Percentiles rank a stretch among this genome's conserved stretches.
Conservation (phyloP, 2,113 vertebrate genomes). For the Climacteris rufus region DNA sequence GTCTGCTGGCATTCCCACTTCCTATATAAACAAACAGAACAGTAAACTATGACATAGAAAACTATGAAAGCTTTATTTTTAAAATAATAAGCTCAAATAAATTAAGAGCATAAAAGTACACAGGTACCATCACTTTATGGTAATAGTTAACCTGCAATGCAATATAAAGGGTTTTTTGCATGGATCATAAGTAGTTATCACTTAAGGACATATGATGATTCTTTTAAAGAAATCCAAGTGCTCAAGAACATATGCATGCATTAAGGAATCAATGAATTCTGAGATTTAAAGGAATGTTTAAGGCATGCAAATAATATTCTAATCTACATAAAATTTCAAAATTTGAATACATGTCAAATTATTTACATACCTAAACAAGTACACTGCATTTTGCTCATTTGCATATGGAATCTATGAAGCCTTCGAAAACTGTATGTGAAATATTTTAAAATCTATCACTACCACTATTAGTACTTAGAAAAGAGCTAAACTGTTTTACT, state of each 20-base stretch:
- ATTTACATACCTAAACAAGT: background rate
- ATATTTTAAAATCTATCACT: background rate
- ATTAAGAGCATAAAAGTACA: background rate
- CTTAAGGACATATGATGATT: background rate
- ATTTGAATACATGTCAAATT: background rate
- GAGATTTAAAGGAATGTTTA: background rate
- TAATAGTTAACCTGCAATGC: background rate
- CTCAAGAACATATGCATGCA: background rate
- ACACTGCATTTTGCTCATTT: background rate
- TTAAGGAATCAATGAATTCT: background rate
- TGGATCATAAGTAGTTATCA: background rate
- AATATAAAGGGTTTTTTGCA: background rate
- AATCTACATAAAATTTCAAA: background rate
- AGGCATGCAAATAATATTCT: background rate
- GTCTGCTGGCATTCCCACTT: slow-evolving; percentile 98
- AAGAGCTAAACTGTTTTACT: background rate
- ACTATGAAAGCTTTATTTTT: background rate
- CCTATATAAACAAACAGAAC: slow-evolving; percentile 75
- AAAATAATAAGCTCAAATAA: background rate
- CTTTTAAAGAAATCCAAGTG: background rate
- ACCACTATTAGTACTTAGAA: background rate
- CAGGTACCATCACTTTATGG: background rate
- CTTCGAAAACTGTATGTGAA: background rate
- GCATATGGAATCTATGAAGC: background rate
- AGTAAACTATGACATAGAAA: background rate